A percentile compares a stretch with the other conserved stretches of the same genome.
Conservation (phyloP, 1,140 invertebrate species). For the Periplaneta americana region DNA sequence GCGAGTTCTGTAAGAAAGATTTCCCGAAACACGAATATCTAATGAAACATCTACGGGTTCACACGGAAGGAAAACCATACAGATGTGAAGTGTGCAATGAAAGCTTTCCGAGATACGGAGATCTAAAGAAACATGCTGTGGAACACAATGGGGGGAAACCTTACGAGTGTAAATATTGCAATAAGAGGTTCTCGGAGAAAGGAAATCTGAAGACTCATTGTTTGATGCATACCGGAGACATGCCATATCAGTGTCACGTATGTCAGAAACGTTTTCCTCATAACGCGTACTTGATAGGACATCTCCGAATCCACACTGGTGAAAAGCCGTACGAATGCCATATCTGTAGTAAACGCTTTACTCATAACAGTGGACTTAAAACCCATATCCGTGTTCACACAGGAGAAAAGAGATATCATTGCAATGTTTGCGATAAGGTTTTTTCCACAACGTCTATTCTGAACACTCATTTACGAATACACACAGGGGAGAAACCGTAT, state of each 20-base stretch:
- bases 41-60: conserved; percentile 3
- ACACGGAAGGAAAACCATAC: conserved; percentile 2
- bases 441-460: not conserved
- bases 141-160: conserved; percentile 3
- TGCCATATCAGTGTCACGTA: conserved; percentile 2
- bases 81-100: not conserved
- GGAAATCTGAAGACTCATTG: conserved; percentile 1
- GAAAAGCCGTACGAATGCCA: conserved; percentile 3
- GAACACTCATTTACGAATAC: not conserved
- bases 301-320: not conserved
- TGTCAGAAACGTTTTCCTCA: not conserved
- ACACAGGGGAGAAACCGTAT: conserved; percentile 5
- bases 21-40: conserved; percentile 1
- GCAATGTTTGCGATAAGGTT: not conserved
- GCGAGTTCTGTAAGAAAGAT: conserved; percentile 11
- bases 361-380: not conserved
- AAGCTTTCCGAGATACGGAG: not conserved
- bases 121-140: not conserved
- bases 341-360: conserved; percentile 4
- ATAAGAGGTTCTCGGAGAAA: not conserved
- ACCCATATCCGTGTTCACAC: not conserved
- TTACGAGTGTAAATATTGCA: conserved; percentile 2
- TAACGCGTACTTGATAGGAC: not conserved
- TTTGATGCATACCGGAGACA: not conserved
- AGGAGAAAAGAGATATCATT: conserved; percentile 4